Percentiles rank a stretch among this genome's conserved stretches.
These are phyloP conservation scores for Pelvicachromis taeniatus DNA, from an alignment of 2,113 vertebrate genomes.

Conservation along the genomic window DNA sequence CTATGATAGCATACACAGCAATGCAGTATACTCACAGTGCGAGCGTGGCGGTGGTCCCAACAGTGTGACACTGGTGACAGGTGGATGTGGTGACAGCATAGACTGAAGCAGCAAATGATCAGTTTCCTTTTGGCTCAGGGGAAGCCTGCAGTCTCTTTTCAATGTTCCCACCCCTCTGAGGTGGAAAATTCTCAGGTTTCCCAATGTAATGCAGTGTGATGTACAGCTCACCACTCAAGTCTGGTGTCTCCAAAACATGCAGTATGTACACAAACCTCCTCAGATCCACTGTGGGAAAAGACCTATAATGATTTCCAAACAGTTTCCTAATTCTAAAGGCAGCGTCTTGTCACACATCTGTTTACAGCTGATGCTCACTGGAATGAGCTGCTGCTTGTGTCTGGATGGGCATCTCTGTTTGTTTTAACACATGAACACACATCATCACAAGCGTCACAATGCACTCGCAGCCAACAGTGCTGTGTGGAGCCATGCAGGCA, in stretches of 20 bases:
- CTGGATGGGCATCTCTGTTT: constrained; percentile 13
- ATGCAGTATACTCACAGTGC: constrained; percentile 20
- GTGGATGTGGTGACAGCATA: neutral
- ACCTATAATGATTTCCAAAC: neutral
- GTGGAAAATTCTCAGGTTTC: constrained; percentile 71
- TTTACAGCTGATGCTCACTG: neutral
- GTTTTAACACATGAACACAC: neutral
- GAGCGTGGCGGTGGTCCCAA: neutral
- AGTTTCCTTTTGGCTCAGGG: neutral
- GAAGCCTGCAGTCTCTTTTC: constrained; percentile 28
- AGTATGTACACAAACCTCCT: neutral
- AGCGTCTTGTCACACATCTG: neutral
- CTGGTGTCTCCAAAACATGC: neutral
- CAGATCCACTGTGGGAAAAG: neutral
- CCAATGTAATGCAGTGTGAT: constrained; percentile 50
- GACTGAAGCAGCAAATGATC: neutral
- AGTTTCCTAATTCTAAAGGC: neutral
- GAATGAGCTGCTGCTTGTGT: neutral
- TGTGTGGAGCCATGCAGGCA: neutral
- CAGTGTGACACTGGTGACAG: neutral
- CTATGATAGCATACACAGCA: neutral
- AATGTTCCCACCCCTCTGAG: constrained; percentile 40
- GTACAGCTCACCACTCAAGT: constrained; percentile 24
- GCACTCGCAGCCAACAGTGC: neutral
- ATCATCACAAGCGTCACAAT: neutral